phyloP scores from a whole-genome alignment of 2,797 vertebrate species.

The Lophius americanus region DNA sequence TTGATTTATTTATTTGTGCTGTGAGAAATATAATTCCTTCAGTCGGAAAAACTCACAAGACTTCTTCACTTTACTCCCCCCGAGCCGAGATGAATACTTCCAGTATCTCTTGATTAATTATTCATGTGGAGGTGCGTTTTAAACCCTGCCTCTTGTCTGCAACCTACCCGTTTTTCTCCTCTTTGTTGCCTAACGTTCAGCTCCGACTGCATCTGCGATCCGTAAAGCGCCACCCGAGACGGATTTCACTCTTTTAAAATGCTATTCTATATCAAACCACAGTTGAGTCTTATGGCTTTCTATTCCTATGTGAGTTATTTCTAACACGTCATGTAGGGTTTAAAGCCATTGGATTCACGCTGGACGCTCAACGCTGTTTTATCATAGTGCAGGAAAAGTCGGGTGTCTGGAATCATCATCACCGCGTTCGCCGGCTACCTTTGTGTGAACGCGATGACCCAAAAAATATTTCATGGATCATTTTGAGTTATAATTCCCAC shows the following conservation, averaged over 20 bases:
- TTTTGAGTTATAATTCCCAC: no score
- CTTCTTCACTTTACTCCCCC: slow-evolving; percentile 70
- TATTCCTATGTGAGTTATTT: slow-evolving; percentile 99
- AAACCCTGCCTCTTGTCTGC: slow-evolving; percentile 69
- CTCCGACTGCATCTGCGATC: slow-evolving; percentile 27
- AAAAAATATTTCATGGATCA: no score
- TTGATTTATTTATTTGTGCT: slow-evolving; percentile 58
- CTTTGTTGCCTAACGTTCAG: slow-evolving; percentile 48
- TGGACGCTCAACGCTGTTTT: slow-evolving; percentile 78
- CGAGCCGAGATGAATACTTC: slow-evolving; percentile 72
- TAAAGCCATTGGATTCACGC: slow-evolving; percentile 97
- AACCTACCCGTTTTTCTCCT: slow-evolving; percentile 57
- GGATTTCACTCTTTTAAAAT: no score
- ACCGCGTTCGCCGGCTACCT: no score
- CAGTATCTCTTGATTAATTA: slow-evolving; percentile 78
- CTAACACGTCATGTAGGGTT: slow-evolving; percentile 95
- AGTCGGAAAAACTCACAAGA: slow-evolving; percentile 64
- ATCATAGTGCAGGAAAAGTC: no score
- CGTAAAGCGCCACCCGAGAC: slow-evolving; percentile 21
- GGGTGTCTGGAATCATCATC: no score
- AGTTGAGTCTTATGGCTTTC: slow-evolving; percentile 98
- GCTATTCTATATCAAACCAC: slow-evolving; percentile 71
- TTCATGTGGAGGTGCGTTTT: slow-evolving; percentile 77
- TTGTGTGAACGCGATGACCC: no score
- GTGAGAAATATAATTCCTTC: slow-evolving; percentile 51